phyloP scores from a whole-genome alignment of 1,140 invertebrate genomes.

The Drosophila micromelanica region DNA sequence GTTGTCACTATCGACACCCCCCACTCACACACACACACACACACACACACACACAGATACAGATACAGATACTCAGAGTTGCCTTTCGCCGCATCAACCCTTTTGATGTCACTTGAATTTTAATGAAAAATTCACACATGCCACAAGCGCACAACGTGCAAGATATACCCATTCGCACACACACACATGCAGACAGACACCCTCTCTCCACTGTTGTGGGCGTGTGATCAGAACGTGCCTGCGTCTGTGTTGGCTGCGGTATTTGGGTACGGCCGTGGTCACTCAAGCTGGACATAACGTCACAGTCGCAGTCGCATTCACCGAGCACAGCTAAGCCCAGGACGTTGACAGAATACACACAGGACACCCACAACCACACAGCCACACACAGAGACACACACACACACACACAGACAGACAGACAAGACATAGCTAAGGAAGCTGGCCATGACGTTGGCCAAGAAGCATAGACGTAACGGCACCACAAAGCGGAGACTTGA shows the following conservation, averaged over 20 bases:
- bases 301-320: constrained; percentile 15
- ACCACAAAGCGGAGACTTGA: constrained; percentile 31
- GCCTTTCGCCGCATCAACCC: constrained; percentile 65
- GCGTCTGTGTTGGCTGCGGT: constrained; percentile 56
- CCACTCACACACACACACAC: constrained; percentile 47
- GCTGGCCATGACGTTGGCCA: constrained; percentile 52
- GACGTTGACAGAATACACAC: too few species aligned
- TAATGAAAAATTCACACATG: constrained; percentile 83
- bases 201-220: constrained; percentile 22
- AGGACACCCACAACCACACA: too few species aligned
- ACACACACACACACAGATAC: constrained; percentile 11
- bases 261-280: constrained; percentile 64
- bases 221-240: constrained; percentile 54
- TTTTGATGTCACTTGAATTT: constrained; percentile 83
- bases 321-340: constrained; percentile 34
- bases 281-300: constrained; percentile 43
- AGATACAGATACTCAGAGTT: constrained; percentile 19
- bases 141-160: constrained; percentile 71
- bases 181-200: neutral
- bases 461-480: neutral
- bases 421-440: constrained; percentile 7
- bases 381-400: neutral
- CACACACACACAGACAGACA: neutral
- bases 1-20: constrained; percentile 78
- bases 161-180: constrained; percentile 33